These are phyloP conservation scores for Seira ritae DNA, from an alignment of 2,888 invertebrate genomes.

Conservation along the genomic window DNA sequence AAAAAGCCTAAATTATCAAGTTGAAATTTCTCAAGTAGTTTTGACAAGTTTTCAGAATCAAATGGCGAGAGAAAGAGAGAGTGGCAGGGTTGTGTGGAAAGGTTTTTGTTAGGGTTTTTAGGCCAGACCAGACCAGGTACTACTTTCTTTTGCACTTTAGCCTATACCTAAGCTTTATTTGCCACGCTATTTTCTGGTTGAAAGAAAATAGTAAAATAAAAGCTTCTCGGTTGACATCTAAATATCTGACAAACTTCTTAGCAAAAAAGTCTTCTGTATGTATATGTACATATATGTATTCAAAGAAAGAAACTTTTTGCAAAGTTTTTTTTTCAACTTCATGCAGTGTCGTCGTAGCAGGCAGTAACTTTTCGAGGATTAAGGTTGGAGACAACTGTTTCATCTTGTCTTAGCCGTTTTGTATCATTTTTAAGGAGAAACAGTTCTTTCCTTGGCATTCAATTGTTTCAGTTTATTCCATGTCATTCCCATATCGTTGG, in stretches of 20 bases:
- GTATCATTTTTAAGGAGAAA: neutral
- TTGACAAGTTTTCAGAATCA: conserved; percentile 6
- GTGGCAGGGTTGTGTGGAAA: neutral
- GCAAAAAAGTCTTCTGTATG: neutral
- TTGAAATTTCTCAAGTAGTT: conserved; percentile 1
- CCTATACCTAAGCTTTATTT: neutral
- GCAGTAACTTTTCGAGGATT: neutral
- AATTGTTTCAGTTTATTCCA: neutral
- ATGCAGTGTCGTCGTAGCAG: neutral
- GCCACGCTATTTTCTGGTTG: neutral
- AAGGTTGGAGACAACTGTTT: neutral
- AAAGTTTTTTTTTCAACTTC: neutral
- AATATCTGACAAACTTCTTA: neutral
- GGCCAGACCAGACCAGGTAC: neutral
- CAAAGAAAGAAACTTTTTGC: too few relatives aligned
- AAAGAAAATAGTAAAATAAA: neutral
- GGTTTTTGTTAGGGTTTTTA: neutral
- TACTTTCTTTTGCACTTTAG: too few relatives aligned
- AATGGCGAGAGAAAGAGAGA: neutral
- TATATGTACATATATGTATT: too few relatives aligned
- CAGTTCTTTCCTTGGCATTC: neutral
- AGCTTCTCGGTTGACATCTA: neutral
- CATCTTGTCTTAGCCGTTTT: neutral
- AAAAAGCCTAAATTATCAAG: neutral
- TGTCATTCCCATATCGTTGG: neutral